Percentiles rank a stretch among this genome's conserved stretches.
Conservation (phyloP, 2,113 vertebrate genomes). For the Eudyptes chrysolophus region DNA sequence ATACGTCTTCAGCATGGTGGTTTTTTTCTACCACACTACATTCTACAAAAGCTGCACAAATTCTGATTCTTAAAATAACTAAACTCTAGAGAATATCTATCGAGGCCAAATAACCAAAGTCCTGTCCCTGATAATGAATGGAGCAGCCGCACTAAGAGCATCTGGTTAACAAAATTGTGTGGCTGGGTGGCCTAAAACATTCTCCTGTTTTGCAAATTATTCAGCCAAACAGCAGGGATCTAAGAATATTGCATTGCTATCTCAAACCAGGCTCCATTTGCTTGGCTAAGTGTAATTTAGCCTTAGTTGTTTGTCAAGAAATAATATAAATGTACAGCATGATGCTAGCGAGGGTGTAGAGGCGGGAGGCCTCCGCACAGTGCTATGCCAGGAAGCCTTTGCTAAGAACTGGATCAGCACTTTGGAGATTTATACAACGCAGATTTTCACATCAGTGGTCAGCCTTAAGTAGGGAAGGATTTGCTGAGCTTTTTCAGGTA, state of each 20-base stretch:
- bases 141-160: not conserved
- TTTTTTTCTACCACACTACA: not conserved
- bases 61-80: not conserved
- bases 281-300: not conserved
- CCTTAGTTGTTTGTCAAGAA: not conserved
- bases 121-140: not conserved
- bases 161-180: not conserved
- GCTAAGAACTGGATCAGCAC: not conserved
- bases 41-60: not conserved
- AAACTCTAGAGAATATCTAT: not conserved
- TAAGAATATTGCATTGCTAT: not conserved
- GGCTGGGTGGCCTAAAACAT: not conserved
- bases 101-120: not conserved
- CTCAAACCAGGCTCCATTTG: not conserved
- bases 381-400: not conserved
- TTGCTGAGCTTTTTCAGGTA: not conserved
- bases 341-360: not conserved
- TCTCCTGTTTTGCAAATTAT: not conserved
- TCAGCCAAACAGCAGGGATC: not conserved
- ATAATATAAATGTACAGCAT: not conserved
- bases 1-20: not conserved
- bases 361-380: not conserved
- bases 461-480: not conserved
- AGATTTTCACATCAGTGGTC: not conserved
- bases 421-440: not conserved